phyloP scores from a whole-genome alignment of 2,113 vertebrate species.

The Oryzias woworae region DNA sequence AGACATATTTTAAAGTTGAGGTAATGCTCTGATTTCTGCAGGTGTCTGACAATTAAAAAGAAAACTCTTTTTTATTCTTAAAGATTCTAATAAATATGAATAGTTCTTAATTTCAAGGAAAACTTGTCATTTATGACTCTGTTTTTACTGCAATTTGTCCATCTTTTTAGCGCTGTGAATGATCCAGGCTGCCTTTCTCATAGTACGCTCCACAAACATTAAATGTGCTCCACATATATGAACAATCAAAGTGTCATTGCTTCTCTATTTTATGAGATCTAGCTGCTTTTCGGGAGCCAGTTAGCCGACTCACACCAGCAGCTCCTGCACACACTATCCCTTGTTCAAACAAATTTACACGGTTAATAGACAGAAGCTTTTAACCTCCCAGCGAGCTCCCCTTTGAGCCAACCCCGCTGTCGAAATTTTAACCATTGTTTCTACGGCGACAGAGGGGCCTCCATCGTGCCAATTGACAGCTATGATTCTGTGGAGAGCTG shows the following conservation, averaged over 20 bases:
- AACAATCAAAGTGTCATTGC: background rate
- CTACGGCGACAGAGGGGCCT: slow-evolving; percentile 5
- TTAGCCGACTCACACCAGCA: slow-evolving; percentile 2
- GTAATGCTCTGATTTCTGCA: no score
- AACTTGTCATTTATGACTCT: no score
- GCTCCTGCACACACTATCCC: background rate
- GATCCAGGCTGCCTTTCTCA: no score
- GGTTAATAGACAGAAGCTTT: slow-evolving; percentile 6
- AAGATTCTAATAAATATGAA: no score
- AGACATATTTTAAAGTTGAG: no score
- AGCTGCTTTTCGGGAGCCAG: background rate
- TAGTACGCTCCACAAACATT: no score
- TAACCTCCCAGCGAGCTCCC: slow-evolving; percentile 1
- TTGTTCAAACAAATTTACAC: slow-evolving; percentile 4
- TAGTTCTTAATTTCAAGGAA: no score
- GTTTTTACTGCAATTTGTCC: no score
- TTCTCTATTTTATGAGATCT: background rate
- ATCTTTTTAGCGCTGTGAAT: no score
- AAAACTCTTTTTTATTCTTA: no score
- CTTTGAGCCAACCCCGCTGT: background rate
- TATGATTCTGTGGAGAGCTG: background rate
- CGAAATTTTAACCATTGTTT: slow-evolving; percentile 9
- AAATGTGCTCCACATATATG: no score
- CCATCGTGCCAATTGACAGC: slow-evolving; percentile 17
- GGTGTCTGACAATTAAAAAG: no score